Base-by-base conservation (phyloP, 37 sponge, comb jelly and placozoan genomes). In the Agelas oroides region DNA sequence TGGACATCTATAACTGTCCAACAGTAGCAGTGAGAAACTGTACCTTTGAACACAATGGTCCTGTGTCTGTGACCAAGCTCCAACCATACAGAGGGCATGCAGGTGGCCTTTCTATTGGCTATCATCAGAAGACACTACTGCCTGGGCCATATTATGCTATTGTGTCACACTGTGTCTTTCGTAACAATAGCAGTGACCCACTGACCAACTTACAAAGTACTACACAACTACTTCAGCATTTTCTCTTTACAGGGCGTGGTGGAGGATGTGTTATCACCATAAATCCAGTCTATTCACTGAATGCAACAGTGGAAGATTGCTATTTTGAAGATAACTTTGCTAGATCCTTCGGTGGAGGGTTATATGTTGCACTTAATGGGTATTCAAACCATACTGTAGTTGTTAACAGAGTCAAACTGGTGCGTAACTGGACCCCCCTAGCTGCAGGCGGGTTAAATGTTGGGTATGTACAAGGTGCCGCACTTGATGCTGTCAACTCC, bases 341-440 rank as follows among this genome's bases (percentile, higher is more conserved):
- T 16, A n/a, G 53, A 0, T 62, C 64, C 14, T 76, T 71, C 56
- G 94, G 94, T 53, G 92, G 81, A 17, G 92, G 92, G 5, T 46
- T 84, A 28, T 92, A 92, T 52, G 67, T 65, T 38, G 38, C 34
- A 0, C 66, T 75, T 1, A 65, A 84, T 23, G 84, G 84, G 41
- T 24, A 23, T 0, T 27, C 78, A 0, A 24, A 35, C 38, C 86
- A 86, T 59, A 53, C 61, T n/a, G 46, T 86, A 16, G 57, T 62
- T 20, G 53, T 86, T 34, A 77, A 59, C 60, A 38, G 63, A 24
- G 53, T 53, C 21, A 65, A 69, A 76, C 65, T 37, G 15, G 68
- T 73, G 19, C 55, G 23, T 3, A 68, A 32, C 61, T 24, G 36
- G 6, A 80, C 80, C 13, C 57, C 1, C 5, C 33, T 65, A 0